Base-by-base conservation (phyloP, 2,888 invertebrate species). In the Atethmia centrago region DNA sequence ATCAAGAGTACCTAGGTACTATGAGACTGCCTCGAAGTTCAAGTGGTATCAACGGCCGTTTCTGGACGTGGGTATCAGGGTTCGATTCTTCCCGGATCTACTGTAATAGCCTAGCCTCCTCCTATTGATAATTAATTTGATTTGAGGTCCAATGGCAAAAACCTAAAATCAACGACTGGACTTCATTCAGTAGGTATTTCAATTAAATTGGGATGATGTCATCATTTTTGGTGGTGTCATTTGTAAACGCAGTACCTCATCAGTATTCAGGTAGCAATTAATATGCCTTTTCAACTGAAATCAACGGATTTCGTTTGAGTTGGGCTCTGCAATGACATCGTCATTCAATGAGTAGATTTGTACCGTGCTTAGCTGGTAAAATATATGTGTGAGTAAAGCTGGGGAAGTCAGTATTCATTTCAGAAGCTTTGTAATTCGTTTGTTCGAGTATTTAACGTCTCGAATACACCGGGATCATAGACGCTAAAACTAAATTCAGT, bases 251-350 rank as follows among this genome's bases (percentile, higher is more conserved):
- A 36, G 14, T 10, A 25, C 9, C 9, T 78, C 76, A 79, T 71
- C 63, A 51, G 42, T 71, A 62, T 77, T 62, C 63, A 77, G 28
- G 28, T 16, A 42, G 51, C 21, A 63, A 71, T 79, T 71, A 79
- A 45, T 31, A 28, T 42, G 63, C 51, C 58, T 71, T 79, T 79
- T 63, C 36, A 79, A 8, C 45, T 47, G 45, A 58, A 64, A 63
- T 71, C 63, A 79, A 47, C 8, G 51, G 51, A 25, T 79, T 58
- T 36, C 0, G 12, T 9, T 58, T 62, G 9, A 28, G 5, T 53
- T 25, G 2, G 7, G 21, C 3, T 49, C 25, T n/a, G 12, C 2
- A 14, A 49, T 36, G 25, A 4, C 31, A 8, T 12, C 0, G n/a
- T 74, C 61, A 47, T 61, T 74, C 10, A 74, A 61, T 61, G n/a